These are phyloP conservation scores for Mantis religiosa DNA, from an alignment of 2,888 invertebrate genomes.

Conservation along the genomic window DNA sequence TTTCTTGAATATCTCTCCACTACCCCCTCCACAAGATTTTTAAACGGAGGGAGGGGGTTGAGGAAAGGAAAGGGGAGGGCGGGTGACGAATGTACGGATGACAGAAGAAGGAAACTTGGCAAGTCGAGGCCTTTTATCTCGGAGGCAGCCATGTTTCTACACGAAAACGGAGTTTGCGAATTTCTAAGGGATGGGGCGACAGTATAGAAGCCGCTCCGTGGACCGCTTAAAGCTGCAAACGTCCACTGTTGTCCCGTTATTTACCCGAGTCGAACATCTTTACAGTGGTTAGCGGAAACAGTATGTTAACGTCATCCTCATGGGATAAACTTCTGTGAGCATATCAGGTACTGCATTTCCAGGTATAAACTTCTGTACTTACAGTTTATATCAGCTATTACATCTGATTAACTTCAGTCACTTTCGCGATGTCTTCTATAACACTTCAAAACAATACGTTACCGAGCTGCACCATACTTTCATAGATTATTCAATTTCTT, in stretches of 20 bases:
- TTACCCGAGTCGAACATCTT: neutral
- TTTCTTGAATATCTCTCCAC: neutral
- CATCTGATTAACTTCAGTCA: too few relatives aligned
- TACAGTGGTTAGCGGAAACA: neutral
- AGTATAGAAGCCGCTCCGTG: neutral
- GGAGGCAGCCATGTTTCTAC: slow-evolving; percentile 18
- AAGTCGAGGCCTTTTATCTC: slow-evolving; percentile 26
- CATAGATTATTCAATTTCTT: too few relatives aligned
- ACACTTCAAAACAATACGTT: too few relatives aligned
- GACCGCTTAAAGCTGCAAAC: neutral
- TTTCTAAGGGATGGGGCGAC: neutral
- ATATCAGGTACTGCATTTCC: too few relatives aligned
- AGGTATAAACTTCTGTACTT: too few relatives aligned
- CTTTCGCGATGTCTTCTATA: too few relatives aligned
- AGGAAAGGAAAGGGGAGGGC: neutral
- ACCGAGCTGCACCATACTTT: too few relatives aligned
- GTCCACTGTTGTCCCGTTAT: neutral
- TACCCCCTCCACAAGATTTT: neutral
- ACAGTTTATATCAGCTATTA: too few relatives aligned
- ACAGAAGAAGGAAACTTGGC: slow-evolving; percentile 19
- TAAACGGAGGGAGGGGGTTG: neutral
- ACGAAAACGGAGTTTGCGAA: slow-evolving; percentile 14
- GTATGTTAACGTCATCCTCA: too few relatives aligned
- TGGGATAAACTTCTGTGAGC: too few relatives aligned
- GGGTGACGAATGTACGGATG: neutral